Evolutionary conservation across 2,113 vertebrate genomes (phyloP).

Genomic region (Falco punctatus): DNA sequence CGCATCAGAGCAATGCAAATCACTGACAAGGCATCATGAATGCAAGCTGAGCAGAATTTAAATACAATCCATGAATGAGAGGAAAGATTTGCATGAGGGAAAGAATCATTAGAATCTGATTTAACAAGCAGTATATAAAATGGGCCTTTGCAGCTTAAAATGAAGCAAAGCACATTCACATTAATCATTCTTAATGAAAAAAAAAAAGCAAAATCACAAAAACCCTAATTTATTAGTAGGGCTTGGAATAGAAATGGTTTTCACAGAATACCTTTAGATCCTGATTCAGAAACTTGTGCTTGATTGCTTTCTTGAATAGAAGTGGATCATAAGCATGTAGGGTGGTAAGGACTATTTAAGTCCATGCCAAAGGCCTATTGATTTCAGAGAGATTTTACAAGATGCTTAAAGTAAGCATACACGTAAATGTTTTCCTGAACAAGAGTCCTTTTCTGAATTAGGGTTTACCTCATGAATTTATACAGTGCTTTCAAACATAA

Average conservation of each 20-base stretch:
- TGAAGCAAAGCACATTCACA: constrained; percentile 55
- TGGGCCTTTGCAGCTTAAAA: constrained; percentile 63
- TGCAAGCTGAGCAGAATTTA: constrained; percentile 72
- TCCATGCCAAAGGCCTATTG: constrained; percentile 55
- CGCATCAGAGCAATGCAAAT: constrained; percentile 69
- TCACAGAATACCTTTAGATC: constrained; percentile 67
- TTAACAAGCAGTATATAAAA: constrained; percentile 71
- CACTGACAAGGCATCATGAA: constrained; percentile 70
- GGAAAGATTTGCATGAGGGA: constrained; percentile 71
- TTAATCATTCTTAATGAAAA: constrained; percentile 58
- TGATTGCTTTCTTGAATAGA: constrained; percentile 66
- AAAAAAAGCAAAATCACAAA: constrained; percentile 57
- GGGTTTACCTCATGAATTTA: neutral
- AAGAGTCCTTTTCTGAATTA: constrained; percentile 8
- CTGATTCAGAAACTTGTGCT: constrained; percentile 60
- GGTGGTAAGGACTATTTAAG: constrained; percentile 54
- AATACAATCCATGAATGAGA: constrained; percentile 74
- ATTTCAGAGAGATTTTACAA: constrained; percentile 48
- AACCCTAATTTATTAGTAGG: constrained; percentile 45
- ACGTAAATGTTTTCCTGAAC: neutral
- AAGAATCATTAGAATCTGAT: constrained; percentile 74
- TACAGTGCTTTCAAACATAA: neutral
- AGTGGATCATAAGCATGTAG: constrained; percentile 53
- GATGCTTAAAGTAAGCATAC: neutral
- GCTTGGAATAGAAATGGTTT: constrained; percentile 61